Percentiles rank a stretch among this genome's conserved stretches.
These are phyloP conservation scores for Cichlasoma orientale DNA, from an alignment of 2,797 vertebrate genomes.

Conservation along the genomic window DNA sequence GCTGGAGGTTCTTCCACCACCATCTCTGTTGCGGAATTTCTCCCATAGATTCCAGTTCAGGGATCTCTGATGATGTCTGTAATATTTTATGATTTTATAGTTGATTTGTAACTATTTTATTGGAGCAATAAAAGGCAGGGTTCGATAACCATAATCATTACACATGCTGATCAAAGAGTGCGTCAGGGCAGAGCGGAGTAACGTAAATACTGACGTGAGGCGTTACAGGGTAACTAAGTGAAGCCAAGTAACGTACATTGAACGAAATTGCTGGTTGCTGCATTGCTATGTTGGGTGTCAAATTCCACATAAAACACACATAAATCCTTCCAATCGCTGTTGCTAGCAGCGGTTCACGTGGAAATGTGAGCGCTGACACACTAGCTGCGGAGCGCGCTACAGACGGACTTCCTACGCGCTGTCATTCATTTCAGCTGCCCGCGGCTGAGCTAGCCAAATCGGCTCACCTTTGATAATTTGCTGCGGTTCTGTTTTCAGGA, in stretches of 20 bases:
- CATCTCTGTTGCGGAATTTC: no score
- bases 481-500: background rate
- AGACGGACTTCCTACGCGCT: background rate
- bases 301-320: background rate
- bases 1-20: no score
- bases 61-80: background rate
- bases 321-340: background rate
- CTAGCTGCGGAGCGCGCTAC: background rate
- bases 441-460: background rate
- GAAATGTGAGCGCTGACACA: background rate
- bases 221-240: background rate
- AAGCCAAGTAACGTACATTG: background rate
- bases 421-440: slow-evolving; percentile 29
- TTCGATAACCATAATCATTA: background rate
- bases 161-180: background rate
- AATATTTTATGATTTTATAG: background rate
- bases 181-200: background rate
- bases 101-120: background rate
- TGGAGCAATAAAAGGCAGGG: background rate
- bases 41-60: no score
- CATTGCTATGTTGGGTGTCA: background rate
- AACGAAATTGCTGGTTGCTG: background rate
- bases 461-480: background rate
- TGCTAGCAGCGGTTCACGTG: background rate
- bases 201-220: background rate